These are phyloP conservation scores for Lobophora halterata DNA, from an alignment of 2,888 invertebrate species.

Conservation along the genomic window DNA sequence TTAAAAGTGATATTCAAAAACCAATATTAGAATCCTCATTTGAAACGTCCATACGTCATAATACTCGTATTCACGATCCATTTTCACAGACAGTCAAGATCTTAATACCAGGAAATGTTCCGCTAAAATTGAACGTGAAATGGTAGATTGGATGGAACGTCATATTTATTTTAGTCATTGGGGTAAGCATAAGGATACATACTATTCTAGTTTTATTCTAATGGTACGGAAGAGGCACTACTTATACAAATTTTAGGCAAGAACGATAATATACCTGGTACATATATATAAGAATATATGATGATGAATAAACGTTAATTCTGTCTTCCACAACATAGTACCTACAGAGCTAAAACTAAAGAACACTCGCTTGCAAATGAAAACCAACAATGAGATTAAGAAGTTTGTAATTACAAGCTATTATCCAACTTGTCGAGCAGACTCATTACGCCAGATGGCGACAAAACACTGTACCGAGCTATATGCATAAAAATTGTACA, in stretches of 20 bases:
- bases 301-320: too few species aligned
- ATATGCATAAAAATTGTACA: conserved; percentile 25
- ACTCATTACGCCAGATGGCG: conserved; percentile 9
- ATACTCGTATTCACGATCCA: conserved; percentile 50
- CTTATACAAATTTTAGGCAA: too few species aligned
- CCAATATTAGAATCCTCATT: conserved; percentile 50
- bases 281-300: too few species aligned
- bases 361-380: conserved; percentile 6
- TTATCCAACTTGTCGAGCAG: conserved; percentile 1
- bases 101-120: background rate
- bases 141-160: too few species aligned
- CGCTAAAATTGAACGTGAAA: too few species aligned
- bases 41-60: conserved; percentile 52
- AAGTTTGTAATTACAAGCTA: conserved; percentile 6
- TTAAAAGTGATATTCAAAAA: conserved; percentile 45
- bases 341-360: too few species aligned
- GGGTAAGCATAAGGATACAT: too few species aligned
- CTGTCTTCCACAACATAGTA: too few species aligned
- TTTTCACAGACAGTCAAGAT: conserved; percentile 16
- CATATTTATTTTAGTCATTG: too few species aligned
- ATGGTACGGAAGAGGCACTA: background rate
- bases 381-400: conserved; percentile 2
- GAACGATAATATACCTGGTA: too few species aligned
- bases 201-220: too few species aligned
- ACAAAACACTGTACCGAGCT: background rate